Evolutionary conservation across 2,888 invertebrate genomes (phyloP).

Genomic region (Rhingia campestris): DNA sequence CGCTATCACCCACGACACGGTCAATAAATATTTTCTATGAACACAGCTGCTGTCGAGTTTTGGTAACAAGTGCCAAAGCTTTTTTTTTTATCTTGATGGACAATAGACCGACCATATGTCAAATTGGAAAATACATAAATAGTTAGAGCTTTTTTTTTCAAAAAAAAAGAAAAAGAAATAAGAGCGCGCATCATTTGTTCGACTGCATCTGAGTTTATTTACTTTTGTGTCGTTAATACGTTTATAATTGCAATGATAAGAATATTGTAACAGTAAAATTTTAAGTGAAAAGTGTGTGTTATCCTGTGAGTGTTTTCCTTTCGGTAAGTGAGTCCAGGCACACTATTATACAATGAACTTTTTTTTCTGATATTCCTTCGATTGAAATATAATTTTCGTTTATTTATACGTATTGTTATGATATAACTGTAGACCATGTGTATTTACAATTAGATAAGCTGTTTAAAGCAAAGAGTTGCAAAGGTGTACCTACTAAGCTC

Average conservation of each 20-base stretch:
- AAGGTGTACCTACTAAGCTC: no score
- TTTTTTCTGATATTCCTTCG: background rate
- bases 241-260: conserved; percentile 14
- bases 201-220: conserved; percentile 20
- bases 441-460: conserved; percentile 7
- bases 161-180: background rate
- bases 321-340: conserved; percentile 26
- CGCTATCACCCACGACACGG: no score
- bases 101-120: no score
- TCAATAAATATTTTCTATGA: no score
- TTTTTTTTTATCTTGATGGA: no score
- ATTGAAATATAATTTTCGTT: background rate
- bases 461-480: no score
- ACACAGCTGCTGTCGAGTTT: no score
- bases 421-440: conserved; percentile 1
- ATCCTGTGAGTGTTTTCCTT: background rate
- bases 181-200: background rate
- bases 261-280: background rate
- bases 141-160: no score
- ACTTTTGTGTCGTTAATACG: background rate
- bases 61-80: no score
- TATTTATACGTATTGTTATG: background rate
- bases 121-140: no score
- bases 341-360: background rate
- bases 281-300: conserved; percentile 33